Conservation (phyloP, 2,797 vertebrate genomes). For the Halcyon chelicuti region DNA sequence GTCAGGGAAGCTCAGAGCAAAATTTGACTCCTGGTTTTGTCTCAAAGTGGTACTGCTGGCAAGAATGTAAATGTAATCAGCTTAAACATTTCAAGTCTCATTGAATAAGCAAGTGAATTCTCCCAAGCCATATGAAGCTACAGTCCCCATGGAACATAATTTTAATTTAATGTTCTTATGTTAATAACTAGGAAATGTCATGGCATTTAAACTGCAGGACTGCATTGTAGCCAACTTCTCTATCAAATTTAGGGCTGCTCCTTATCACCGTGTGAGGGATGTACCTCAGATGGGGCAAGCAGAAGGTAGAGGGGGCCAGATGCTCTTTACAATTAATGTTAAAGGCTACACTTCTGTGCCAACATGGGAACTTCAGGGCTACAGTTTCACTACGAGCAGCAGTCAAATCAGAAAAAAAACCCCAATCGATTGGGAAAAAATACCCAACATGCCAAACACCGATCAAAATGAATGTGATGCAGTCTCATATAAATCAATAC, state of each 20-base stretch:
- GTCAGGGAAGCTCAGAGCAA: not conserved
- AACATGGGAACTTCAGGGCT: not conserved
- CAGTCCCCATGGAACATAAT: not conserved
- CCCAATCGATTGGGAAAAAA: not conserved
- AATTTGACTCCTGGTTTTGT: not conserved
- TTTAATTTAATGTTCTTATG: constrained; percentile 46
- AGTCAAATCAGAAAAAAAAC: not conserved
- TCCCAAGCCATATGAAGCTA: not conserved
- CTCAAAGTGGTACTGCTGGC: not conserved
- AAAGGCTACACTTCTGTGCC: not conserved
- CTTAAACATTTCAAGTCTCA: not conserved
- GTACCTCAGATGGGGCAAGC: not conserved
- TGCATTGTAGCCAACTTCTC: not conserved
- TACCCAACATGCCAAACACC: not conserved
- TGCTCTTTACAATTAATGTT: not conserved
- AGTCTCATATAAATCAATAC: not conserved
- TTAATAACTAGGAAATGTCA: constrained; percentile 53
- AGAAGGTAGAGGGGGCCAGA: not conserved
- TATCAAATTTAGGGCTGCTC: not conserved
- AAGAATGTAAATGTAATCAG: not conserved
- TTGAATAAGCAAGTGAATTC: not conserved
- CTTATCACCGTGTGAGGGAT: not conserved
- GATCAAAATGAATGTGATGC: not conserved
- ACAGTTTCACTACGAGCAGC: not conserved
- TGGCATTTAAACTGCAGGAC: constrained; percentile 49